Evolutionary conservation across 2,797 vertebrate species (phyloP).

Genomic region (Echeneis naucrates): DNA sequence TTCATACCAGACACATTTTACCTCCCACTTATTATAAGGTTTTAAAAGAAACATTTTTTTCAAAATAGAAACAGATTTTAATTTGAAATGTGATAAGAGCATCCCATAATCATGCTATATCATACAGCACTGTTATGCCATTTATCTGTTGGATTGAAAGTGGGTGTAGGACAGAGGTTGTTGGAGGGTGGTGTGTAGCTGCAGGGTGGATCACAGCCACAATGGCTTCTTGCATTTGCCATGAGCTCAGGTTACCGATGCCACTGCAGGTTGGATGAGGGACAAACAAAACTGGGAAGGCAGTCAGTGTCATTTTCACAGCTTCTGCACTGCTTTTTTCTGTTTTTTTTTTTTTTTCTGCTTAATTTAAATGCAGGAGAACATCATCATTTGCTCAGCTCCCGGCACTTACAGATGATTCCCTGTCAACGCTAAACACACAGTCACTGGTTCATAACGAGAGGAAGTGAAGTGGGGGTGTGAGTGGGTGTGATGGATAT

Average conservation of each 20-base stretch:
- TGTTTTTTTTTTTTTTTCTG: background rate
- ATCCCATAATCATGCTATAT: background rate
- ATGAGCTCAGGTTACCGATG: slow-evolving; percentile 60
- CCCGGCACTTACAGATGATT: slow-evolving; percentile 61
- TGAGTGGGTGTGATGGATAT: slow-evolving; percentile 72
- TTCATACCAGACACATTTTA: slow-evolving; percentile 34
- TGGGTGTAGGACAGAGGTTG: slow-evolving; percentile 13
- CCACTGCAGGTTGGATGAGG: slow-evolving; percentile 42
- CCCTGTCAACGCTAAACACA: slow-evolving; percentile 69
- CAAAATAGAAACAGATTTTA: slow-evolving; percentile 13
- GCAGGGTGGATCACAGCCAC: slow-evolving; percentile 58
- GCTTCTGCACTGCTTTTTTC: slow-evolving; percentile 3
- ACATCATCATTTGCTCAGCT: slow-evolving; percentile 55
- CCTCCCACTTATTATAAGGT: slow-evolving; percentile 21
- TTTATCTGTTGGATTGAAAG: background rate
- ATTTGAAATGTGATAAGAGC: slow-evolving; percentile 7
- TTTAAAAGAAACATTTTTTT: slow-evolving; percentile 17
- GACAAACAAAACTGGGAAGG: slow-evolving; percentile 30
- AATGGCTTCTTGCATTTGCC: slow-evolving; percentile 28
- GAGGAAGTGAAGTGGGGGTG: slow-evolving; percentile 54
- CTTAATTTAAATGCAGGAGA: slow-evolving; percentile 30
- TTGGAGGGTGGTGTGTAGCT: slow-evolving; percentile 52
- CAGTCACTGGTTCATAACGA: slow-evolving; percentile 51
- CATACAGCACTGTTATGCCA: background rate
- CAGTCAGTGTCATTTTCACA: slow-evolving; percentile 17